These are phyloP conservation scores for Odobenus rosmarus DNA, from an alignment of 2,113 vertebrate genomes.

Conservation along the genomic window DNA sequence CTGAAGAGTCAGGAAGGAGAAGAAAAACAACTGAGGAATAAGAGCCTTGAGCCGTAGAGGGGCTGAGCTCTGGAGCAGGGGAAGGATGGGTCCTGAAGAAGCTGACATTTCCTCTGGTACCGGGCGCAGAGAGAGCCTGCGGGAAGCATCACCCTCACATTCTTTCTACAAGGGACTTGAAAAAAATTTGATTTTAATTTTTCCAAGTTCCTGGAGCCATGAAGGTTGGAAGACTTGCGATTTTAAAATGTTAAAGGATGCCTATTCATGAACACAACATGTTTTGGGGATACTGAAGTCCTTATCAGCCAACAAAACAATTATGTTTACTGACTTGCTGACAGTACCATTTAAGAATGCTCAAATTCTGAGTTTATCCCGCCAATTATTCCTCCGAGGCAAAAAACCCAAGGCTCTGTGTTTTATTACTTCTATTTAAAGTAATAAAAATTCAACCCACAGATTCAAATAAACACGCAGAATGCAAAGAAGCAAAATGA, in stretches of 20 bases:
- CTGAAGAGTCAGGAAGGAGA: not conserved
- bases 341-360: constrained; percentile 40
- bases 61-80: not conserved
- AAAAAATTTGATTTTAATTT: not conserved
- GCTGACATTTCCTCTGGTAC: not conserved
- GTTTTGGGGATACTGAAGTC: not conserved
- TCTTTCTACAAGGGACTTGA: not conserved
- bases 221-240: not conserved
- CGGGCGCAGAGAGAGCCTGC: accelerated
- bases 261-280: not conserved
- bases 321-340: constrained; percentile 55
- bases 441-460: constrained; percentile 64
- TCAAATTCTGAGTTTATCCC: constrained; percentile 50
- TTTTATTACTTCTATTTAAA: constrained; percentile 64
- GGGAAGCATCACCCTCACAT: too few relatives aligned
- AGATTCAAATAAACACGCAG: constrained; percentile 57
- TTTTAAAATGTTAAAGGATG: not conserved
- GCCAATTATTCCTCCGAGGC: constrained; percentile 56
- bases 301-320: not conserved
- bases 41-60: not conserved
- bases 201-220: not conserved
- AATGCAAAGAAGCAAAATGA: constrained; percentile 59
- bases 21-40: not conserved
- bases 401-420: constrained; percentile 33
- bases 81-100: not conserved